Percentiles rank a stretch among this genome's conserved stretches.
phyloP scores from a whole-genome alignment of 2,797 vertebrate species.

The Anableps anableps region DNA sequence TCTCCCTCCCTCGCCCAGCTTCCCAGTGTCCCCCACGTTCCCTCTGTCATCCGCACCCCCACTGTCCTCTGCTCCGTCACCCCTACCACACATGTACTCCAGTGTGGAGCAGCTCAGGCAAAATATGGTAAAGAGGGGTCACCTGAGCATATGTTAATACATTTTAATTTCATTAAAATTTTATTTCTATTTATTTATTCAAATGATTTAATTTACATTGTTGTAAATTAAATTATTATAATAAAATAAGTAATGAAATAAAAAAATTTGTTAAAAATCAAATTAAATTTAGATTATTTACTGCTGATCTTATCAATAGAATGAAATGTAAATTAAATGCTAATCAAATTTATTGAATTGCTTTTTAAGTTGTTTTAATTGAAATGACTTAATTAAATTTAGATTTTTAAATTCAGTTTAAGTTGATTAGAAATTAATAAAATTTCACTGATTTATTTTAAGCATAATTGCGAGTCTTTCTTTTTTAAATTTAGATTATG shows the following conservation, averaged over 20 bases:
- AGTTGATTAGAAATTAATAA: not conserved
- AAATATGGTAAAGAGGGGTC: conserved; percentile 55
- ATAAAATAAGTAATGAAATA: not conserved
- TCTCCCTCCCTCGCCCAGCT: conserved; percentile 54
- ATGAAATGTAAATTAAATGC: not conserved
- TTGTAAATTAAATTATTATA: not conserved
- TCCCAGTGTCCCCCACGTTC: conserved; percentile 42
- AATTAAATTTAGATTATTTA: not conserved
- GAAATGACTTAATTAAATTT: not conserved
- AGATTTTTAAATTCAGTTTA: not conserved
- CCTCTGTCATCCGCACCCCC: conserved; percentile 5
- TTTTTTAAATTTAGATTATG: not conserved
- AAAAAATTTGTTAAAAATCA: not conserved
- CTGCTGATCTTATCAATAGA: not conserved
- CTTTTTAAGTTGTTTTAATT: not conserved
- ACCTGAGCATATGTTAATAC: not conserved
- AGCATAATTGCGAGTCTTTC: not conserved
- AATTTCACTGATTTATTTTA: not conserved
- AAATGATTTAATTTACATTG: not conserved
- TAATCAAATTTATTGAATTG: too few relatives aligned
- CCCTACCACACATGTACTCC: not conserved
- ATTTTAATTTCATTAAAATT: not conserved
- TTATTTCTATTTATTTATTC: not conserved
- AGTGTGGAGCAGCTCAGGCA: conserved; percentile 37
- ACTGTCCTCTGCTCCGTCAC: not conserved